These are phyloP conservation scores for Oreochromis spilurus DNA, from an alignment of 2,113 vertebrate genomes.

Conservation along the genomic window DNA sequence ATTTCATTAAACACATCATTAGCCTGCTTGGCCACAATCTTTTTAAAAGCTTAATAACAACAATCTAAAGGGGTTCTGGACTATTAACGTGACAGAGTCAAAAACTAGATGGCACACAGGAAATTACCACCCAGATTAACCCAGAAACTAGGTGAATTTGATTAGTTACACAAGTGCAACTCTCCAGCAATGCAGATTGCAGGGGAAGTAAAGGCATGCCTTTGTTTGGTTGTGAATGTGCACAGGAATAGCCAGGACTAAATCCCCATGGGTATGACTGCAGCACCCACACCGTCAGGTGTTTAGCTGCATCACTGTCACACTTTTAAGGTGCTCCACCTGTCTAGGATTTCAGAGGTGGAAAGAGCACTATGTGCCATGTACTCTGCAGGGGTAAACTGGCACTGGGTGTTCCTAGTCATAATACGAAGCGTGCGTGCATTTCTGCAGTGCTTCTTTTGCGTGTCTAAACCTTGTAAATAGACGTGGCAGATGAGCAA, in stretches of 20 bases:
- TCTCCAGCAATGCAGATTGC: neutral
- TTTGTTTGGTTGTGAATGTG: slow-evolving; percentile 31
- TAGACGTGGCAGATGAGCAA: neutral
- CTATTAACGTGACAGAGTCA: neutral
- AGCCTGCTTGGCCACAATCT: neutral
- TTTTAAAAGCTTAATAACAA: neutral
- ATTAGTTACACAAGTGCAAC: neutral
- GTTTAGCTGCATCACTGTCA: slow-evolving; percentile 35
- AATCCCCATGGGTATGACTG: slow-evolving; percentile 2
- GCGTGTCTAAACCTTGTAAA: neutral
- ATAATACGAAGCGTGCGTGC: neutral
- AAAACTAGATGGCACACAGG: neutral
- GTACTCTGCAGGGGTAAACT: neutral
- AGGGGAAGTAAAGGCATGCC: neutral
- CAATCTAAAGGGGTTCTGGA: neutral
- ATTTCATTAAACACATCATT: neutral
- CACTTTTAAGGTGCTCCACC: slow-evolving; percentile 27
- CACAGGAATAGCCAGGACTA: slow-evolving; percentile 41
- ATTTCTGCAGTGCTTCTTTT: neutral
- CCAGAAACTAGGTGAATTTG: neutral
- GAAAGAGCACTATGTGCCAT: slow-evolving; percentile 17
- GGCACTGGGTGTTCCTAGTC: neutral
- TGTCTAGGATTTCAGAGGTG: slow-evolving; percentile 40
- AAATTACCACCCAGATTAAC: neutral
- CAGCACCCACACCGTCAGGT: slow-evolving; percentile 20